Evolutionary conservation across 1,140 invertebrate species (phyloP).

Genomic region (Macrotrachela quadricornifera): DNA sequence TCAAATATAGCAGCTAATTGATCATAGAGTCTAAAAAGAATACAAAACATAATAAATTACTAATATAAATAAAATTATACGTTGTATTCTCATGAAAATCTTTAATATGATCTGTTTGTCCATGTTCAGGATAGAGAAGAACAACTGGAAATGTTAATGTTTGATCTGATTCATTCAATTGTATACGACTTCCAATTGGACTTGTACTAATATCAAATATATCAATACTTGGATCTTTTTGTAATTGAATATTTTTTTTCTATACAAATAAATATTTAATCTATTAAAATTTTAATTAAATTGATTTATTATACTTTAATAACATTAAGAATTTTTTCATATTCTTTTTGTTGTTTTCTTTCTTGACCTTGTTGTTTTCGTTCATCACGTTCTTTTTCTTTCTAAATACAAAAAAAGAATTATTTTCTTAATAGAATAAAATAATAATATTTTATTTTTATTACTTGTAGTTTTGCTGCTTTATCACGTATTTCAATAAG

Average conservation of each 20-base stretch:
- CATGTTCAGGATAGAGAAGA: conserved; percentile 55
- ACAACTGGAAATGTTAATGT: conserved; percentile 46
- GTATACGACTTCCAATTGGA: background rate
- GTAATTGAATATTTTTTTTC: background rate
- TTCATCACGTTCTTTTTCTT: conserved; percentile 37
- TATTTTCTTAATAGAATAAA: too few relatives aligned
- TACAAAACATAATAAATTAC: background rate
- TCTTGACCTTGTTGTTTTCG: conserved; percentile 36
- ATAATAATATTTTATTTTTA: too few relatives aligned
- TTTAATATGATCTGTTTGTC: conserved; percentile 31
- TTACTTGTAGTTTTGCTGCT: conserved; percentile 15
- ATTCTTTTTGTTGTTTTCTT: conserved; percentile 36
- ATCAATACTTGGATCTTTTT: conserved; percentile 25
- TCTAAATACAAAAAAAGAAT: conserved; percentile 23
- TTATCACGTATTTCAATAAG: conserved; percentile 14
- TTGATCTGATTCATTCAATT: background rate
- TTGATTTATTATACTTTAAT: too few relatives aligned
- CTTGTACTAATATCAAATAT: background rate
- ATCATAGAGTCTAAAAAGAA: conserved; percentile 39
- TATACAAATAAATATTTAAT: conserved; percentile 27
- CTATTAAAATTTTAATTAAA: too few relatives aligned
- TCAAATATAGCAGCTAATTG: conserved; percentile 51
- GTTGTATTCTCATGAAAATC: conserved; percentile 46
- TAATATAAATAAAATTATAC: conserved; percentile 22
- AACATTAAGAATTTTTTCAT: conserved; percentile 34